Percentiles rank a stretch among this genome's conserved stretches.
phyloP scores from a whole-genome alignment of 2,113 vertebrate species.

The Galeopterus variegatus region DNA sequence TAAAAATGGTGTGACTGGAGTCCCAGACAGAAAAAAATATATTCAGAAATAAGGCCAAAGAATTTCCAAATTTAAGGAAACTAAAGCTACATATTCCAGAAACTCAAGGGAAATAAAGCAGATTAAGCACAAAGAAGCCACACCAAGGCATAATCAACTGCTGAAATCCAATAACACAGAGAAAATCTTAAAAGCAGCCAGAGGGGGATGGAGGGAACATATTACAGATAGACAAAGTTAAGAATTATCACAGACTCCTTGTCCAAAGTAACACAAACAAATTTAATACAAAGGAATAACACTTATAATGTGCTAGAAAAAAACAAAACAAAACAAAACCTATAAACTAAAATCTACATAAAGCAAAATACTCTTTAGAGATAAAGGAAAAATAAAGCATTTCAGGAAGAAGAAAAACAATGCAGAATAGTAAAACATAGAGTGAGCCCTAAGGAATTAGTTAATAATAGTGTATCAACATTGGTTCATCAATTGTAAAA shows the following conservation, averaged over 20 bases:
- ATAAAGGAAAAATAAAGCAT: constrained; percentile 12
- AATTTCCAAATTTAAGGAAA: constrained; percentile 44
- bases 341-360: constrained; percentile 28
- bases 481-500: neutral
- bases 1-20: neutral
- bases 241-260: neutral
- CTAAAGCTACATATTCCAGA: constrained; percentile 18
- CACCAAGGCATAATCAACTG: neutral
- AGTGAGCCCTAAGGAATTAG: neutral
- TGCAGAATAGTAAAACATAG: neutral
- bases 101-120: neutral
- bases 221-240: neutral
- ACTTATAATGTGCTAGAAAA: neutral
- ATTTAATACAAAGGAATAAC: constrained; percentile 16
- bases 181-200: neutral
- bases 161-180: neutral
- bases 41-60: neutral
- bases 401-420: neutral
- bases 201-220: neutral
- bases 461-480: neutral
- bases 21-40: neutral
- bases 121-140: neutral
- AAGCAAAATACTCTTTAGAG: neutral
- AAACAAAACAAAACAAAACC: neutral
- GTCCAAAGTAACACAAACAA: neutral